These are phyloP conservation scores for Ptychochromis oligacanthus DNA, from an alignment of 2,113 vertebrate genomes.

Conservation along the genomic window DNA sequence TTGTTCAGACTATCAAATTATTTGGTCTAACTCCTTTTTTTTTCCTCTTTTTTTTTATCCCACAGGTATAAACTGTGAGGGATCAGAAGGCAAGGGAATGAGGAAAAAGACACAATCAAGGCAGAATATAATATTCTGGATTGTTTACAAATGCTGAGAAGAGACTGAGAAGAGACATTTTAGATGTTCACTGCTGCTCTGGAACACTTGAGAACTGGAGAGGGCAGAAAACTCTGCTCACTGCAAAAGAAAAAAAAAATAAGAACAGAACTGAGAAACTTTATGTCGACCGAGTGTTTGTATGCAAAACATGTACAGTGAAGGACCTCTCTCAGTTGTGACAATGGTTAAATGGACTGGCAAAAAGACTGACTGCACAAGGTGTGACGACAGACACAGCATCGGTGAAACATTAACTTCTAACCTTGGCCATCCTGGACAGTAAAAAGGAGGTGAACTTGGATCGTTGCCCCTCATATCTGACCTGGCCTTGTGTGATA, in stretches of 20 bases:
- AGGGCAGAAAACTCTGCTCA: constrained; percentile 64
- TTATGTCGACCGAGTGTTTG: constrained; percentile 70
- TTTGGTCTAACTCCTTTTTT: neutral
- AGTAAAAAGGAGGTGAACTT: constrained; percentile 37
- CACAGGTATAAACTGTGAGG: constrained; percentile 78
- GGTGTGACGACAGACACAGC: constrained; percentile 37
- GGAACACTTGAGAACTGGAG: constrained; percentile 89
- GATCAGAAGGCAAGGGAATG: constrained; percentile 33
- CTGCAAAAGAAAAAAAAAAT: constrained; percentile 6
- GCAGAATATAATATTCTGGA: constrained; percentile 85
- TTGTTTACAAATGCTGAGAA: constrained; percentile 92
- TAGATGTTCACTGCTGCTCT: constrained; percentile 93
- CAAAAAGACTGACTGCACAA: constrained; percentile 26
- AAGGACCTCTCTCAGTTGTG: constrained; percentile 64
- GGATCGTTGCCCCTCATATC: constrained; percentile 41
- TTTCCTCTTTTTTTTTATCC: neutral
- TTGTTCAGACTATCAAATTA: neutral
- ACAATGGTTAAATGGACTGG: constrained; percentile 30
- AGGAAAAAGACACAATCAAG: constrained; percentile 75
- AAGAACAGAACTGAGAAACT: constrained; percentile 55
- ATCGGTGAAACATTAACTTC: constrained; percentile 51
- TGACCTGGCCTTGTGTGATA: constrained; percentile 73
- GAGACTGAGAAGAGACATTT: constrained; percentile 88
- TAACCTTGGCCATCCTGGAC: constrained; percentile 58
- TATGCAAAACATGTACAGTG: constrained; percentile 76